Percentiles rank a stretch among this genome's conserved stretches.
phyloP scores from a whole-genome alignment of 2,888 invertebrate species.

The Leptura quadrifasciata region DNA sequence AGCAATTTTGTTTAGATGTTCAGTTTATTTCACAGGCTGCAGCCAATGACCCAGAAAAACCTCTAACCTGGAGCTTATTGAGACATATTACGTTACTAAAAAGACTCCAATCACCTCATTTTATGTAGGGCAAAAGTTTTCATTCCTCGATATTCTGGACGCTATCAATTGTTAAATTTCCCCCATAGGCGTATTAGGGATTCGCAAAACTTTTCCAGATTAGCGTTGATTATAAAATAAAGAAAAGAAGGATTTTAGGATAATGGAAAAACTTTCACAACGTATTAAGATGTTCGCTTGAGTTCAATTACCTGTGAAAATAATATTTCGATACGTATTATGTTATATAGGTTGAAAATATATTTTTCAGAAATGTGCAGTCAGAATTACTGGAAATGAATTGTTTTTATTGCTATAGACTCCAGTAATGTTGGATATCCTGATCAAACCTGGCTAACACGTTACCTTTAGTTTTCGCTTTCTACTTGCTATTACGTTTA shows the following conservation, averaged over 20 bases:
- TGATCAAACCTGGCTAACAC: too few species aligned
- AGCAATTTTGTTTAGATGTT: not conserved
- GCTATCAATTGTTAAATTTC: not conserved
- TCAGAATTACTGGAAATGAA: too few species aligned
- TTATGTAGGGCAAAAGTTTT: not conserved
- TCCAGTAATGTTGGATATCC: too few species aligned
- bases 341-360: too few species aligned
- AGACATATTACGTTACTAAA: not conserved
- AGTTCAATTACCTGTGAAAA: too few species aligned
- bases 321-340: too few species aligned
- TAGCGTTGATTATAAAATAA: not conserved
- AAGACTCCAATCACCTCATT: not conserved
- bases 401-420: too few species aligned
- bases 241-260: not conserved
- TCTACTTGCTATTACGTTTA: too few species aligned
- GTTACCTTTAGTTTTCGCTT: too few species aligned
- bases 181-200: not conserved
- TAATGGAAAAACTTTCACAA: not conserved
- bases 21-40: not conserved
- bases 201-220: not conserved
- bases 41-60: not conserved
- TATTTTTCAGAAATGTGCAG: too few species aligned
- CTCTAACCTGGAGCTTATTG: not conserved
- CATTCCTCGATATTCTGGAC: not conserved
- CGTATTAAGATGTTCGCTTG: not conserved